These are phyloP conservation scores for Echeneis naucrates DNA, from an alignment of 2,797 vertebrate genomes.

Conservation along the genomic window DNA sequence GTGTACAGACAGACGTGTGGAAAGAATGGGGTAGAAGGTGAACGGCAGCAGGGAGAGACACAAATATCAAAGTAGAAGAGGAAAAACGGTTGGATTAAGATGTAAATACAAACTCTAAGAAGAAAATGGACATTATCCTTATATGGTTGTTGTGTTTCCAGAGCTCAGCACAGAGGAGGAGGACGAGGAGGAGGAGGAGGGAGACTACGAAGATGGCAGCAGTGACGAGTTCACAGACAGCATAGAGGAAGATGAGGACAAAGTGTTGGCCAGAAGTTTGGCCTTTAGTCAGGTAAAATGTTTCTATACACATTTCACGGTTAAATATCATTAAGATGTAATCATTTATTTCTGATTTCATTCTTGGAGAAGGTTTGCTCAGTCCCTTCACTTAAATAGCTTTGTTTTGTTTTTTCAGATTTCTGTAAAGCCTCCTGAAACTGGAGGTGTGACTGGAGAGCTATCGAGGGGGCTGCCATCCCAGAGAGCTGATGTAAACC, in stretches of 20 bases:
- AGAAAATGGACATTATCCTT: slow-evolving; percentile 32
- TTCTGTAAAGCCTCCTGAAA: slow-evolving; percentile 40
- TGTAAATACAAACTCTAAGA: slow-evolving; percentile 7
- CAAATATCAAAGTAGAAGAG: neutral
- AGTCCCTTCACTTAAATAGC: neutral
- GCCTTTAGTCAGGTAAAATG: slow-evolving; percentile 70
- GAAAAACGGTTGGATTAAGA: neutral
- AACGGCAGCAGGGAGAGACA: slow-evolving; percentile 1
- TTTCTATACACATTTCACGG: neutral
- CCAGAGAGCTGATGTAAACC: slow-evolving; percentile 66
- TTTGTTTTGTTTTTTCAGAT: slow-evolving; percentile 46
- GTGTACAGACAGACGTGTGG: slow-evolving; percentile 34
- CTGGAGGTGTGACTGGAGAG: slow-evolving; percentile 28
- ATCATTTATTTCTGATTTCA: neutral
- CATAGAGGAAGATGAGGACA: slow-evolving; percentile 85
- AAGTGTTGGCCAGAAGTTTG: slow-evolving; percentile 71
- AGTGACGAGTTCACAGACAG: slow-evolving; percentile 88
- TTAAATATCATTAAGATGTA: neutral
- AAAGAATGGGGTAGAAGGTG: slow-evolving; percentile 34
- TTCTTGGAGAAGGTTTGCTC: neutral
- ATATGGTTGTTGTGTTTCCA: slow-evolving; percentile 70
- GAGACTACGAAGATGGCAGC: slow-evolving; percentile 74
- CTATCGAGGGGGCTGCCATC: slow-evolving; percentile 48
- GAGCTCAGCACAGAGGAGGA: slow-evolving; percentile 84
- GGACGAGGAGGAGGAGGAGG: slow-evolving; percentile 81